phyloP scores from a whole-genome alignment of 2,113 vertebrate species.

The Gadus macrocephalus region DNA sequence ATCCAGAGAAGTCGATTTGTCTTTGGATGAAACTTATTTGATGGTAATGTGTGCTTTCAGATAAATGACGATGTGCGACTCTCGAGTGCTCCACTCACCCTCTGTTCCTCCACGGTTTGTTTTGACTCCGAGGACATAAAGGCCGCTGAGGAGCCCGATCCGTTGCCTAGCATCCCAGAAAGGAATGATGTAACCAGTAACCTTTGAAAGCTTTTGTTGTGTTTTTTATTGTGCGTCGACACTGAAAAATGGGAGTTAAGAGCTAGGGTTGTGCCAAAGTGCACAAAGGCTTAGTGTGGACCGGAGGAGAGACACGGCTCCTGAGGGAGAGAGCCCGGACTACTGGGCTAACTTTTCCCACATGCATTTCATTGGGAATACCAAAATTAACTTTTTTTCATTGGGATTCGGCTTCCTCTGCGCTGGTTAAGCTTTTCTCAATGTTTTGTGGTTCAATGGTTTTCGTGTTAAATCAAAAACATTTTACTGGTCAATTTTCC shows the following conservation, averaged over 20 bases:
- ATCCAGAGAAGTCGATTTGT: too few relatives aligned
- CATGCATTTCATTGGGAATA: conserved; percentile 18
- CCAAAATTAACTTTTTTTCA: neutral
- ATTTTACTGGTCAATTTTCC: too few relatives aligned
- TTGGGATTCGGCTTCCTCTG: too few relatives aligned
- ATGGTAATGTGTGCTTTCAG: too few relatives aligned
- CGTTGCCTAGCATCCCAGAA: conserved; percentile 42
- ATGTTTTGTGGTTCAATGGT: too few relatives aligned
- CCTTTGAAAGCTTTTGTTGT: conserved; percentile 40
- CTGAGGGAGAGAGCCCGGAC: conserved; percentile 5
- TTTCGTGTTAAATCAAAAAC: too few relatives aligned
- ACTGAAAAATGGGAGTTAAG: conserved; percentile 11
- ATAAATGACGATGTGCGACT: too few relatives aligned
- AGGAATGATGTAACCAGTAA: conserved; percentile 47
- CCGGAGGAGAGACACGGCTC: neutral
- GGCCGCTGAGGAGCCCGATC: conserved; percentile 15
- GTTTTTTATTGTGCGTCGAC: conserved; percentile 24
- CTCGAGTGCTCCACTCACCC: too few relatives aligned
- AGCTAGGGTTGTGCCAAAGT: conserved; percentile 13
- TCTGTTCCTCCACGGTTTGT: conserved; percentile 9
- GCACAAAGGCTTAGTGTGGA: conserved; percentile 10
- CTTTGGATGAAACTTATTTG: too few relatives aligned
- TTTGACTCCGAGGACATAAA: conserved; percentile 36
- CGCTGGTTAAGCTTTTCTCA: too few relatives aligned
- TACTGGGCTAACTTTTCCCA: conserved; percentile 17